Percentiles rank a stretch among this genome's conserved stretches.
Evolutionary conservation across 1,140 invertebrate species (phyloP).

Genomic region (Calephelis nemesis): DNA sequence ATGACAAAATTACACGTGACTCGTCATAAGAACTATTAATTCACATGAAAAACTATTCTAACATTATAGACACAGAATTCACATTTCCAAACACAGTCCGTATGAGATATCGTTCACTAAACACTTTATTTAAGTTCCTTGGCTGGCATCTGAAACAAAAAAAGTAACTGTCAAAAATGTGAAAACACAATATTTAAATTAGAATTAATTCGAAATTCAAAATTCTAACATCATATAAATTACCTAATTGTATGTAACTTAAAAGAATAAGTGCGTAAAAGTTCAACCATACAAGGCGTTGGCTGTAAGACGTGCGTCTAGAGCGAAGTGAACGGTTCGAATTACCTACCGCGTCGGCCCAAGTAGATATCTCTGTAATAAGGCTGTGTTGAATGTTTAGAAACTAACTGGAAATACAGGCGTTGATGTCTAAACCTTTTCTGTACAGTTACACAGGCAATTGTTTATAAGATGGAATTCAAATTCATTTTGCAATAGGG

Average conservation of each 20-base stretch:
- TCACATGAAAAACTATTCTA: conserved; percentile 61
- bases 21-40: conserved; percentile 62
- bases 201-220: conserved; percentile 7
- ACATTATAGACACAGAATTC: conserved; percentile 67
- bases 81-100: conserved; percentile 63
- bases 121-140: conserved; percentile 53
- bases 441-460: conserved; percentile 56
- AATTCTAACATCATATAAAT: too few relatives aligned
- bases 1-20: conserved; percentile 58
- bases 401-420: conserved; percentile 42
- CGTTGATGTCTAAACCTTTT: conserved; percentile 62
- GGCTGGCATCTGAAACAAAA: conserved; percentile 70
- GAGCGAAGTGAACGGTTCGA: conserved; percentile 44
- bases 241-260: conserved; percentile 2
- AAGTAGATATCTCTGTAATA: conserved; percentile 46
- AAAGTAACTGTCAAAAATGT: conserved; percentile 31
- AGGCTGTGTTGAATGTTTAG: conserved; percentile 52
- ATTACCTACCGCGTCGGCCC: conserved; percentile 49
- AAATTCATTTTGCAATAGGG: conserved; percentile 40
- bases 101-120: conserved; percentile 39
- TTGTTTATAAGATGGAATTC: conserved; percentile 35
- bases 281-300: conserved; percentile 23
- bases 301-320: conserved; percentile 48
- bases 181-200: neutral
- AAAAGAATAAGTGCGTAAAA: conserved; percentile 22